Conservation (phyloP, 2,113 vertebrate species). For the Campylomormyrus tamandua region DNA sequence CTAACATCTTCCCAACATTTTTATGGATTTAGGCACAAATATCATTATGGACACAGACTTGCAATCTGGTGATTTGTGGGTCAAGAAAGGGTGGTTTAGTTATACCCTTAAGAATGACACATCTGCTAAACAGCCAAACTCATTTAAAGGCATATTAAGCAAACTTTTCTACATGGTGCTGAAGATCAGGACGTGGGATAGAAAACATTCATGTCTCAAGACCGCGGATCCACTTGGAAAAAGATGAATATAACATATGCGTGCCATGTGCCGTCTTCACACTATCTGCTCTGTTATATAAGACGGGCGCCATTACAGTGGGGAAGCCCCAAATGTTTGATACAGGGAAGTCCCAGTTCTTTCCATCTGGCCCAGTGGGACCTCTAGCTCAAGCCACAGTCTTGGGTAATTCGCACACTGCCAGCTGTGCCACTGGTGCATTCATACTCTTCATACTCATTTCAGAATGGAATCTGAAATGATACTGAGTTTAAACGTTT, state of each 20-base stretch:
- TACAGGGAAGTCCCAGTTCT: background rate
- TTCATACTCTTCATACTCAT: background rate
- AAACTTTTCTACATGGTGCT: background rate
- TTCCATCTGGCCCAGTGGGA: background rate
- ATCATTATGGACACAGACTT: background rate
- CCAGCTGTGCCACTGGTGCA: slow-evolving; percentile 5
- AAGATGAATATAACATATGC: background rate
- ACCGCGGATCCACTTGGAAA: background rate
- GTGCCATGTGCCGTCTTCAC: background rate
- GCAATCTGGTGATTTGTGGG: background rate
- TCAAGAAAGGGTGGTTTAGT: background rate
- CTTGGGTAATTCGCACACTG: background rate
- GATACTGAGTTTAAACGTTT: background rate
- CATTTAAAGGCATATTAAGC: background rate
- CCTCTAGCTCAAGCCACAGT: background rate
- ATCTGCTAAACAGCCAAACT: background rate
- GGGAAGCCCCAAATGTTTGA: background rate
- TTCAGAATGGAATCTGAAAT: background rate
- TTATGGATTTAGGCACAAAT: background rate
- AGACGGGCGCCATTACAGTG: background rate
- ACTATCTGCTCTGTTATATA: background rate
- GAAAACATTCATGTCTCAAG: background rate
- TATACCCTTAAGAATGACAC: background rate
- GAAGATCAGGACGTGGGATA: background rate
- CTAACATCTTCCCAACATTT: background rate